A percentile compares a stretch with the other conserved stretches of the same genome.
Evolutionary conservation across 1,140 invertebrate genomes (phyloP).

Genomic region (Pachypeltis micranthus): DNA sequence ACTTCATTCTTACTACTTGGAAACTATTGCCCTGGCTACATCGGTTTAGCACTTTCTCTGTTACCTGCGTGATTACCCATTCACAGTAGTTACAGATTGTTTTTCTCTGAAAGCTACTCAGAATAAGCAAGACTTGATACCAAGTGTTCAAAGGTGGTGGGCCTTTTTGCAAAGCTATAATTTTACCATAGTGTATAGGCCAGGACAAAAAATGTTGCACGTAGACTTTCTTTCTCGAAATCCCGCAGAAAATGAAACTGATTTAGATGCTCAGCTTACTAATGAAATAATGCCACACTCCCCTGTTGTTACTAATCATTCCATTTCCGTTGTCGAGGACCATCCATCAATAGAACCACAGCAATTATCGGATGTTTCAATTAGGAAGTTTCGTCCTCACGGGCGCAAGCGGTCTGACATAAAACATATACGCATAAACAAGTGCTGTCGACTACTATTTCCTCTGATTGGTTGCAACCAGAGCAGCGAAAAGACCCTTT

Average conservation of each 20-base stretch:
- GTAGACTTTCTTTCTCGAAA: neutral
- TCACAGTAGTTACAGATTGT: neutral
- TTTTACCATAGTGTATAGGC: neutral
- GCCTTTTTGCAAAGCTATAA: neutral
- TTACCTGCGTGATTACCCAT: neutral
- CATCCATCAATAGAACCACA: too few species aligned
- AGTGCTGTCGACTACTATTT: too few species aligned
- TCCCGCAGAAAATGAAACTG: too few species aligned
- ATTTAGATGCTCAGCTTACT: too few species aligned
- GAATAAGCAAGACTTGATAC: neutral
- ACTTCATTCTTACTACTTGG: too few species aligned
- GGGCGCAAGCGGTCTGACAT: too few species aligned
- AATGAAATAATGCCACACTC: too few species aligned
- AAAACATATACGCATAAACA: too few species aligned
- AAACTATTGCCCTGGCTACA: neutral
- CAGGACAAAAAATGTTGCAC: neutral
- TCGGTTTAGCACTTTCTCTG: neutral
- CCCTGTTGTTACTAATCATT: too few species aligned
- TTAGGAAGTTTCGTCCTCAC: constrained; percentile 27
- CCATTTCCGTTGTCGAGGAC: too few species aligned
- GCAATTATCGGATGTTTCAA: constrained; percentile 24
- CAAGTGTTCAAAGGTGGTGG: neutral
- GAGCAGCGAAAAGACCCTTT: constrained; percentile 17
- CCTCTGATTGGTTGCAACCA: too few species aligned
- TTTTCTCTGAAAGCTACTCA: neutral